Percentiles rank a stretch among this genome's conserved stretches.
These are phyloP conservation scores for Lobophora halterata DNA, from an alignment of 2,888 invertebrate species.

Conservation along the genomic window DNA sequence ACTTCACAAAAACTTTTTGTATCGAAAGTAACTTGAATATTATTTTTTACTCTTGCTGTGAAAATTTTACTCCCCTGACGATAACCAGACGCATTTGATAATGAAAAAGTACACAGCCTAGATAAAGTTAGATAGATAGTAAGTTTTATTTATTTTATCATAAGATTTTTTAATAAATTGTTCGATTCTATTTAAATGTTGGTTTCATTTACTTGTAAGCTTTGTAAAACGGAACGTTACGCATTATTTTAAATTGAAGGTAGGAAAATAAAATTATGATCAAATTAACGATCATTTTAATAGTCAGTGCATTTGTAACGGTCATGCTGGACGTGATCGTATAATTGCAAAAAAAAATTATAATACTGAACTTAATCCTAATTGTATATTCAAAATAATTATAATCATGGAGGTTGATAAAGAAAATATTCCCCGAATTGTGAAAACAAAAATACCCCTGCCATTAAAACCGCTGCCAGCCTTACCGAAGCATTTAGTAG, in stretches of 20 bases:
- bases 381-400: too few species aligned
- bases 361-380: too few species aligned
- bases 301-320: slow-evolving; percentile 29
- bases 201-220: slow-evolving; percentile 22
- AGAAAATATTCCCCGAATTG: slow-evolving; percentile 46
- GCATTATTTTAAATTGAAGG: slow-evolving; percentile 25
- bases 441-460: slow-evolving; percentile 53
- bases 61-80: slow-evolving; percentile 42
- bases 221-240: slow-evolving; percentile 4
- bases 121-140: slow-evolving; percentile 56
- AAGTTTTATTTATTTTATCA: slow-evolving; percentile 61
- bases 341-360: slow-evolving; percentile 10
- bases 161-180: slow-evolving; percentile 64
- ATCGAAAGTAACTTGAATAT: slow-evolving; percentile 18
- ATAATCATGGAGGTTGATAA: slow-evolving; percentile 49
- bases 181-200: slow-evolving; percentile 46
- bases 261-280: slow-evolving; percentile 17
- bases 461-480: slow-evolving; percentile 53
- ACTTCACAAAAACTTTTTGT: slow-evolving; percentile 27
- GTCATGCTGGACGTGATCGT: slow-evolving; percentile 55
- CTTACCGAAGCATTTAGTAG: slow-evolving; percentile 46
- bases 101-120: slow-evolving; percentile 77
- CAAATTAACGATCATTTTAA: neutral
- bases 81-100: slow-evolving; percentile 79
- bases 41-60: slow-evolving; percentile 43